These are phyloP conservation scores for Burhinus bistriatus DNA, from an alignment of 2,113 vertebrate species.

Conservation along the genomic window DNA sequence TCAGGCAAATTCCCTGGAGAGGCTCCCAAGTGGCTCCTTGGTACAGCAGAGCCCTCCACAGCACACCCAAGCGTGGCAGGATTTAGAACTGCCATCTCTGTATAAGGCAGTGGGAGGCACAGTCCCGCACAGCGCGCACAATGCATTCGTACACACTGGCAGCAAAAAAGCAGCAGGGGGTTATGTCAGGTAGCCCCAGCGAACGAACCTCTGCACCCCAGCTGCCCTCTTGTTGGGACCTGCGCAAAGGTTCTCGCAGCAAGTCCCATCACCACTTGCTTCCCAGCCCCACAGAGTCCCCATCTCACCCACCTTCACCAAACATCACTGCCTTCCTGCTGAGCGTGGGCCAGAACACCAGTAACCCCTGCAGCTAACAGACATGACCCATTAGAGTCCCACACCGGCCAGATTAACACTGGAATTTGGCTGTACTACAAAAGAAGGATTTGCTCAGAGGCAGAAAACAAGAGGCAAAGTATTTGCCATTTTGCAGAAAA, in stretches of 20 bases:
- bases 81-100: fast-evolving
- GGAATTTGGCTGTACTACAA: not conserved
- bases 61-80: fast-evolving
- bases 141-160: fast-evolving
- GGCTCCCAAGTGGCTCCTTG: not conserved
- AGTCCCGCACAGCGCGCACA: fast-evolving
- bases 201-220: fast-evolving
- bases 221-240: not conserved
- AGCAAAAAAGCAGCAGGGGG: not conserved
- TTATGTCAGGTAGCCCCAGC: not conserved
- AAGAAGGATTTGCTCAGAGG: not conserved
- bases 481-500: not conserved
- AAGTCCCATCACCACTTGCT: fast-evolving
- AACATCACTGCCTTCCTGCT: not conserved
- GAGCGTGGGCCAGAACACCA: not conserved
- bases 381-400: fast-evolving
- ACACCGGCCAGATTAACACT: fast-evolving
- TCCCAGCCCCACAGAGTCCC: not conserved
- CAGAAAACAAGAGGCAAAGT: not conserved
- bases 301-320: no score
- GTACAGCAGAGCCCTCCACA: not conserved
- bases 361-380: not conserved
- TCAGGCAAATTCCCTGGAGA: fast-evolving
- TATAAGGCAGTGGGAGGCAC: not conserved
- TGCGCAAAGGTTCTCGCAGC: not conserved